Conservation (phyloP, 1,140 invertebrate species). For the Drosophila orena region DNA sequence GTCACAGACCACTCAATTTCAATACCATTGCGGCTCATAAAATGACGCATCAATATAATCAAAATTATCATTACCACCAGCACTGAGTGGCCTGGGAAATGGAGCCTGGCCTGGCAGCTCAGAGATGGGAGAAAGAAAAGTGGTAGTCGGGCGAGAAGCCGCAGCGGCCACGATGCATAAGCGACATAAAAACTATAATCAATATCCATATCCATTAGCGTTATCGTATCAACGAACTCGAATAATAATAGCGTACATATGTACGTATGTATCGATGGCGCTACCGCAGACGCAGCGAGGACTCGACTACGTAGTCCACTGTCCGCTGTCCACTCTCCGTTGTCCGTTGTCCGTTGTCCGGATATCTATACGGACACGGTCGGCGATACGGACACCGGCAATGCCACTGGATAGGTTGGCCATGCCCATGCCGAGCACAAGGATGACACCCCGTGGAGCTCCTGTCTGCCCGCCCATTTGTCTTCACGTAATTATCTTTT, state of each 20-base stretch:
- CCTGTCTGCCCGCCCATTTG: conserved; percentile 60
- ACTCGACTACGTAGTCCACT: background rate
- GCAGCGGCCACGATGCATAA: conserved; percentile 47
- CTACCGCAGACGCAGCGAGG: conserved; percentile 38
- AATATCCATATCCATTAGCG: conserved; percentile 83
- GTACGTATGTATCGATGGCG: conserved; percentile 30
- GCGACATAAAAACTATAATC: conserved; percentile 80
- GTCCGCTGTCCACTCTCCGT: background rate
- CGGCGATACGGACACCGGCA: conserved; percentile 25
- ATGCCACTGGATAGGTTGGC: conserved; percentile 15
- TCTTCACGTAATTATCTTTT: conserved; percentile 84
- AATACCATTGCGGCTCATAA: conserved; percentile 81
- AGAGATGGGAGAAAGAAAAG: conserved; percentile 1
- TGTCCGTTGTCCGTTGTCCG: background rate
- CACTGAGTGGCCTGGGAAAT: conserved; percentile 20
- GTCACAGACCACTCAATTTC: conserved; percentile 81
- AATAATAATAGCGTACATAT: conserved; percentile 70
- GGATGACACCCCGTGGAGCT: conserved; percentile 8
- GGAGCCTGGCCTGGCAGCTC: background rate
- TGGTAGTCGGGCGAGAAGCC: conserved; percentile 9
- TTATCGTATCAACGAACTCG: conserved; percentile 80
- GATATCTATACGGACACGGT: conserved; percentile 17
- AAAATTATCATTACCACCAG: conserved; percentile 75
- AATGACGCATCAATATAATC: conserved; percentile 83
- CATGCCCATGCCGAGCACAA: conserved; percentile 12